These are phyloP conservation scores for Epizoanthus ramosus DNA, from an alignment of 92 coral and sea anemone species.

Conservation along the genomic window DNA sequence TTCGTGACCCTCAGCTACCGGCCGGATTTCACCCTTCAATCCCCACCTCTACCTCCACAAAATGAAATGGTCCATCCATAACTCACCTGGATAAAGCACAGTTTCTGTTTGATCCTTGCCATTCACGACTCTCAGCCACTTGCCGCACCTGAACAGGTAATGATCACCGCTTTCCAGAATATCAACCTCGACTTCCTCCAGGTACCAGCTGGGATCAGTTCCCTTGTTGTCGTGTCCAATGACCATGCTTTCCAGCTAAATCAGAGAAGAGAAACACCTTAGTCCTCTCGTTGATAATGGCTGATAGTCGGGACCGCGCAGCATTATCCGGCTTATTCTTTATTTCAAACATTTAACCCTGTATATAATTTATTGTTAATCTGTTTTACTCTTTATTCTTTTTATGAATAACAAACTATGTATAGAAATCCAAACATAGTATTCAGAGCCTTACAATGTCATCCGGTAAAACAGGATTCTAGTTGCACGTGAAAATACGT, in stretches of 20 bases:
- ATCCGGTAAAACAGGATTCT: too few relatives aligned
- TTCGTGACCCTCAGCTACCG: slow-evolving; percentile 53
- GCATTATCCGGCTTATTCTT: too few relatives aligned
- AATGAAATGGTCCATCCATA: too few relatives aligned
- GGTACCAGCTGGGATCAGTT: slow-evolving; percentile 72
- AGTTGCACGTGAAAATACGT: too few relatives aligned
- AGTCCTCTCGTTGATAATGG: too few relatives aligned
- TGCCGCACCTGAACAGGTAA: slow-evolving; percentile 76
- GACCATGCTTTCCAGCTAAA: slow-evolving; percentile 73
- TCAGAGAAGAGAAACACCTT: background rate
- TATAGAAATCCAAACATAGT: too few relatives aligned
- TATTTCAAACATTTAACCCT: too few relatives aligned
- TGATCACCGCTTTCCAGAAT: slow-evolving; percentile 82
- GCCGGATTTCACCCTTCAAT: slow-evolving; percentile 56
- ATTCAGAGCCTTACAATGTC: too few relatives aligned
- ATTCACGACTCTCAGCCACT: slow-evolving; percentile 63
- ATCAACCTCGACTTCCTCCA: slow-evolving; percentile 84
- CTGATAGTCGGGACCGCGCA: too few relatives aligned
- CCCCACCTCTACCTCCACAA: slow-evolving; percentile 24
- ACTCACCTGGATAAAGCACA: background rate
- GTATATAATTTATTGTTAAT: too few relatives aligned
- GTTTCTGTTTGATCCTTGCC: slow-evolving; percentile 73
- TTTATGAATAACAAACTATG: too few relatives aligned
- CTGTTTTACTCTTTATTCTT: too few relatives aligned
- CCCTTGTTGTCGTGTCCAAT: slow-evolving; percentile 82